phyloP scores from a whole-genome alignment of 2,888 invertebrate species.

The Apotomis betuletana region DNA sequence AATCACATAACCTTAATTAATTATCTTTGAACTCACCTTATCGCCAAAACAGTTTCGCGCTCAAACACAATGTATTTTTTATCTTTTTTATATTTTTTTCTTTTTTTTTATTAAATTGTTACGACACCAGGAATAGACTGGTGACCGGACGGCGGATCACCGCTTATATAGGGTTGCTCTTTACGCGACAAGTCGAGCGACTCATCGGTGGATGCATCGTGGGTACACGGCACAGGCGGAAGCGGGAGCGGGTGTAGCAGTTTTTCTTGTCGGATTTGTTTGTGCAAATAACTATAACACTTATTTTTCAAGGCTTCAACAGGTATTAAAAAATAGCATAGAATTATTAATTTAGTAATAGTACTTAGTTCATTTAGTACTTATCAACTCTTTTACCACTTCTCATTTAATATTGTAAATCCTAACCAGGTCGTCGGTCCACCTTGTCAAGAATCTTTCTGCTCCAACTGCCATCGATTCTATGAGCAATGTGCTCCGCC shows the following conservation, averaged over 20 bases:
- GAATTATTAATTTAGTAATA: too few relatives aligned
- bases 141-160: constrained; percentile 50
- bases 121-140: constrained; percentile 61
- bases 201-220: constrained; percentile 48
- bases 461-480: too few relatives aligned
- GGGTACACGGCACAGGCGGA: not conserved
- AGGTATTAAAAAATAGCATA: too few relatives aligned
- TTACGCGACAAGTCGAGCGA: constrained; percentile 50
- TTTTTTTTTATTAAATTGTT: constrained; percentile 48
- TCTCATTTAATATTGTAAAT: too few relatives aligned
- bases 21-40: not conserved
- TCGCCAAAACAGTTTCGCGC: constrained; percentile 7
- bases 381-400: too few relatives aligned
- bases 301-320: too few relatives aligned
- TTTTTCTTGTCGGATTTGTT: not conserved
- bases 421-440: too few relatives aligned
- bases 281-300: too few relatives aligned
- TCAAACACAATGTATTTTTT: constrained; percentile 5
- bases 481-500: too few relatives aligned
- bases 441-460: too few relatives aligned
- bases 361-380: too few relatives aligned
- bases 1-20: too few relatives aligned
- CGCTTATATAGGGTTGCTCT: constrained; percentile 68
- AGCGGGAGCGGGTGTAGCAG: constrained; percentile 14
- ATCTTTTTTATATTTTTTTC: constrained; percentile 23